Conservation (phyloP, 1,140 invertebrate genomes). For the Bombus fervidus region DNA sequence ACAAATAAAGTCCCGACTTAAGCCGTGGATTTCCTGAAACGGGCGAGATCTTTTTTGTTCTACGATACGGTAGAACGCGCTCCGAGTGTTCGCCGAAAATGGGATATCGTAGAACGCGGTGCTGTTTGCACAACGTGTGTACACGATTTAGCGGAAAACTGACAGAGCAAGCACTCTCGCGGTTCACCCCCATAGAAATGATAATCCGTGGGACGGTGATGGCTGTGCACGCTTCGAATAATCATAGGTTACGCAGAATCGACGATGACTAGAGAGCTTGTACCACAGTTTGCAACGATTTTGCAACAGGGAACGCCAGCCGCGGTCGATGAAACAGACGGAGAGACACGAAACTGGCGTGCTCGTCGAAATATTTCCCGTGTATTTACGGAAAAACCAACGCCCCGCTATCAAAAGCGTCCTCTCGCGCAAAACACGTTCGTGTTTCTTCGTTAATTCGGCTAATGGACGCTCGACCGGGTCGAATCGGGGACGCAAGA, state of each 20-base stretch:
- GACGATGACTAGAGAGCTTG: not conserved
- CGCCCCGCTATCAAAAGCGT: not conserved
- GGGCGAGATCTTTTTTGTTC: no score
- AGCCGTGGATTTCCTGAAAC: no score
- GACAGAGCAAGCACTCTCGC: not conserved
- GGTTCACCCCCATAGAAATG: slow-evolving; percentile 28
- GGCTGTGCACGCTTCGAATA: not conserved
- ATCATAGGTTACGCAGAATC: slow-evolving; percentile 9
- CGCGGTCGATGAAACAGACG: not conserved
- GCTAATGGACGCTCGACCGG: slow-evolving; percentile 2
- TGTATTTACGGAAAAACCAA: slow-evolving; percentile 4
- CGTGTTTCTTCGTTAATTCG: slow-evolving; percentile 26
- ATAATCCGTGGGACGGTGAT: slow-evolving; percentile 12
- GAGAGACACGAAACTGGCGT: not conserved
- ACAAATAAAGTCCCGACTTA: not conserved
- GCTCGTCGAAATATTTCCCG: not conserved
- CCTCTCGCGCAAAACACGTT: not conserved
- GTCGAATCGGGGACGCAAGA: not conserved
- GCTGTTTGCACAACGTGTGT: not conserved
- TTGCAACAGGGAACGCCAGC: not conserved
- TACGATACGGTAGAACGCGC: not conserved
- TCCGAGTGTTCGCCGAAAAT: not conserved
- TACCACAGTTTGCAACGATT: not conserved
- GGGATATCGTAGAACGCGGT: not conserved
- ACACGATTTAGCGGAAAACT: slow-evolving; percentile 1